Percentiles rank a stretch among this genome's conserved stretches.
These are phyloP conservation scores for Hippopotamyrus pictus DNA, from an alignment of 2,797 vertebrate genomes.

Conservation along the genomic window DNA sequence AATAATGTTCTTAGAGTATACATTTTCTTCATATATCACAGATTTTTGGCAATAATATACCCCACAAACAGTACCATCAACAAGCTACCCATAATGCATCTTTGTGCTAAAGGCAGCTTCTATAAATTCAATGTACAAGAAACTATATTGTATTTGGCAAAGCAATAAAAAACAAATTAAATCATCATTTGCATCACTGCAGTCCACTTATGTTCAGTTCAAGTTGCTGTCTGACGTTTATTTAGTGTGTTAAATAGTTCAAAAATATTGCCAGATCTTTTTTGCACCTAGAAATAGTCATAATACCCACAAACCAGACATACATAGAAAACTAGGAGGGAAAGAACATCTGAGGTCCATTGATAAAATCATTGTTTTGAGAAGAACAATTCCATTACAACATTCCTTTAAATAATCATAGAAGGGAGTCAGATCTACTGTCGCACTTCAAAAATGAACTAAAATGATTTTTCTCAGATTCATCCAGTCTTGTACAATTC, in stretches of 20 bases:
- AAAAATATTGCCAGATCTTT: constrained; percentile 65
- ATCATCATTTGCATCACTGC: constrained; percentile 19
- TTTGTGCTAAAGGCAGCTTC: constrained; percentile 63
- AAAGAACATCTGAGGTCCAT: constrained; percentile 28
- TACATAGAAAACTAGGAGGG: constrained; percentile 50
- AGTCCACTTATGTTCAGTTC: constrained; percentile 24
- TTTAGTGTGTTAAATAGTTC: constrained; percentile 46
- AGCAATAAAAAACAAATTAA: constrained; percentile 34
- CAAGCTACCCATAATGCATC: constrained; percentile 59
- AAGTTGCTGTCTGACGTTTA: constrained; percentile 30
- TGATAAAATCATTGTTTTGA: constrained; percentile 41
- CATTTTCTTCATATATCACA: constrained; percentile 47
- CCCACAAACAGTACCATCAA: constrained; percentile 52
- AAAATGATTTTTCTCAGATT: constrained; percentile 30
- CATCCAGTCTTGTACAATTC: constrained; percentile 46
- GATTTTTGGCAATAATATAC: constrained; percentile 66
- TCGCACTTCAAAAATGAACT: constrained; percentile 55
- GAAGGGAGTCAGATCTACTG: constrained; percentile 41
- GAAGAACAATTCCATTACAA: constrained; percentile 37
- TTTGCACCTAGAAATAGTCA: constrained; percentile 58
- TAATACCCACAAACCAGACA: constrained; percentile 44
- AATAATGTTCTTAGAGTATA: constrained; percentile 52
- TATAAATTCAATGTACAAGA: constrained; percentile 52
- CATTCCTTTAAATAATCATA: constrained; percentile 44
- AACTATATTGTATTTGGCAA: constrained; percentile 59